These are phyloP conservation scores for Drosophila nikananu DNA, from an alignment of 1,140 invertebrate genomes.

Conservation along the genomic window DNA sequence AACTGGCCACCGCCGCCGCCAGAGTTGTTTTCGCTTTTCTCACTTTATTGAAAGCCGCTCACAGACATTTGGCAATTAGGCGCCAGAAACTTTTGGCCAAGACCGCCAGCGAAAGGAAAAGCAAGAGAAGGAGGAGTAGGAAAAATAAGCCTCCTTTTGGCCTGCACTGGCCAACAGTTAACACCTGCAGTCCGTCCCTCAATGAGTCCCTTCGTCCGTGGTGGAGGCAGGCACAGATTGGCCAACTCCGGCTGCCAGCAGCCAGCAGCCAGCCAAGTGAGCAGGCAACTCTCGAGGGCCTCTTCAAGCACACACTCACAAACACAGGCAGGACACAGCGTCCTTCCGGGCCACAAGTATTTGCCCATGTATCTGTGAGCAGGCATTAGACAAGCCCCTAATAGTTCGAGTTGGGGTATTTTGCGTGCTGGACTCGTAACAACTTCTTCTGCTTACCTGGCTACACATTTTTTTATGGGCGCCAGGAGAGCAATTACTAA, in stretches of 20 bases:
- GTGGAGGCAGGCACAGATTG: conserved; percentile 54
- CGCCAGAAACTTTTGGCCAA: conserved; percentile 32
- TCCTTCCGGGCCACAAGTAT: conserved; percentile 30
- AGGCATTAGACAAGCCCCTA: conserved; percentile 58
- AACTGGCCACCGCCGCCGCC: conserved; percentile 48
- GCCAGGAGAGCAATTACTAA: conserved; percentile 78
- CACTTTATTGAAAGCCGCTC: conserved; percentile 56
- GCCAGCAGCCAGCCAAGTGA: conserved; percentile 40
- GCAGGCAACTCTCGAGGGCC: conserved; percentile 72
- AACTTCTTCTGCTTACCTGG: conserved; percentile 77
- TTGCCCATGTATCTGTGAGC: conserved; percentile 27
- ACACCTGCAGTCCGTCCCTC: conserved; percentile 57
- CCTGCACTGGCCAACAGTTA: conserved; percentile 52
- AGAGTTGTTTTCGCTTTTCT: conserved; percentile 35
- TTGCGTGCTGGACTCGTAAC: conserved; percentile 57
- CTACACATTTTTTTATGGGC: conserved; percentile 81
- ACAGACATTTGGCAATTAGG: conserved; percentile 71
- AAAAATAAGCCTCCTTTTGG: conserved; percentile 1
- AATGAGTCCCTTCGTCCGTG: conserved; percentile 9
- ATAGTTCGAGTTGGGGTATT: conserved; percentile 52
- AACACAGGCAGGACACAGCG: conserved; percentile 10
- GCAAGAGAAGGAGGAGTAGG: background rate
- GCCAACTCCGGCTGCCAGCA: conserved; percentile 32
- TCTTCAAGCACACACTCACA: conserved; percentile 56
- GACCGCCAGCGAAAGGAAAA: background rate